phyloP scores from a whole-genome alignment of 1,140 invertebrate species.

The Lepeophtheirus salmonis region DNA sequence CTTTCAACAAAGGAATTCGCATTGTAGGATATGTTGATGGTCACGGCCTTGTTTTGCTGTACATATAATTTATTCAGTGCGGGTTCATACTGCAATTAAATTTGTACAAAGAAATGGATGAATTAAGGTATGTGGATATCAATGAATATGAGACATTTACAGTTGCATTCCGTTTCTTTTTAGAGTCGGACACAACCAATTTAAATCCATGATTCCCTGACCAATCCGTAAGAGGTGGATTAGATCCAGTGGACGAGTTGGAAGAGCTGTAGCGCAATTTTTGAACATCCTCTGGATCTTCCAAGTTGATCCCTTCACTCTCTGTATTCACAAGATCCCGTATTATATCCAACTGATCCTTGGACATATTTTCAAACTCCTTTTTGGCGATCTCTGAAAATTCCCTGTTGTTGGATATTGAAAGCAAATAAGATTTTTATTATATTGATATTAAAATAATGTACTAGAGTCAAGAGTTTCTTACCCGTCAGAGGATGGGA shows the following conservation, averaged over 20 bases:
- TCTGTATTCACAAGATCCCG: not conserved
- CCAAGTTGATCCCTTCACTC: not conserved
- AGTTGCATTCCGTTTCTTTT: not conserved
- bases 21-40: not conserved
- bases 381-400: not conserved
- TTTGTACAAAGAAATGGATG: too few species aligned
- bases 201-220: not conserved
- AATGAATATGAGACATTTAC: not conserved
- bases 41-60: not conserved
- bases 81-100: not conserved
- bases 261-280: not conserved
- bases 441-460: too few species aligned
- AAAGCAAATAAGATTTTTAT: too few species aligned
- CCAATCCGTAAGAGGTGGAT: not conserved
- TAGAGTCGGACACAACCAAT: not conserved
- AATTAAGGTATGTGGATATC: not conserved
- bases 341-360: not conserved
- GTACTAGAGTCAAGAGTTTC: too few species aligned
- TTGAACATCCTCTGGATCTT: not conserved
- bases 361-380: not conserved
- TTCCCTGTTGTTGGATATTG: too few species aligned
- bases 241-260: not conserved
- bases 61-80: not conserved
- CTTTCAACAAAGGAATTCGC: not conserved
- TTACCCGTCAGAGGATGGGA: not conserved